Percentiles rank a stretch among this genome's conserved stretches.
phyloP scores from a whole-genome alignment of 2,113 vertebrate species.

The Ophiodon elongatus region DNA sequence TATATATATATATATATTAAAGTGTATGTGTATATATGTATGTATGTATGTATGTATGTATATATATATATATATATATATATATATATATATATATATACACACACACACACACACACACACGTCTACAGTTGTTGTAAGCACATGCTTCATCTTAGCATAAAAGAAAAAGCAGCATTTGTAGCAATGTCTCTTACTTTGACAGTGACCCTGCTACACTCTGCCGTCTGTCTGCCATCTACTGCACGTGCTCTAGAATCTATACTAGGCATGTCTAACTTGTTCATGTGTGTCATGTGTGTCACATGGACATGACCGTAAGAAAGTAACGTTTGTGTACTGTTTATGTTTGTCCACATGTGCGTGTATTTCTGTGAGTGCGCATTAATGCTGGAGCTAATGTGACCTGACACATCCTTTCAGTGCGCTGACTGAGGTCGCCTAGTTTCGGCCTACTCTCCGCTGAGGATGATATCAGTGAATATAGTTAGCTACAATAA shows the following conservation, averaged over 20 bases:
- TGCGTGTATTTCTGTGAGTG: slow-evolving; percentile 36
- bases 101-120: no score
- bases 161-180: background rate
- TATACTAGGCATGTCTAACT: background rate
- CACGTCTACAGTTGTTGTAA: no score
- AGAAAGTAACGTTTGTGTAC: background rate
- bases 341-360: background rate
- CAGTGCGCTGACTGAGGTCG: slow-evolving; percentile 22
- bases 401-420: slow-evolving; percentile 60
- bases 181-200: background rate
- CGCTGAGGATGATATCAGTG: slow-evolving; percentile 35
- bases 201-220: background rate
- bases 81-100: background rate
- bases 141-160: background rate
- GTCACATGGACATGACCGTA: background rate
- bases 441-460: slow-evolving; percentile 39
- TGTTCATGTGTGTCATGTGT: background rate
- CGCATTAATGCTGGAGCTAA: slow-evolving; percentile 55
- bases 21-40: no score
- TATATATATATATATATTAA: background rate
- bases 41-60: background rate
- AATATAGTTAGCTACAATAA: slow-evolving; percentile 20
- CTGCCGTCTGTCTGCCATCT: no score
- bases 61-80: background rate
- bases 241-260: background rate